Conservation (phyloP, 2,888 invertebrate genomes). For the Pristionchus exspectatus region DNA sequence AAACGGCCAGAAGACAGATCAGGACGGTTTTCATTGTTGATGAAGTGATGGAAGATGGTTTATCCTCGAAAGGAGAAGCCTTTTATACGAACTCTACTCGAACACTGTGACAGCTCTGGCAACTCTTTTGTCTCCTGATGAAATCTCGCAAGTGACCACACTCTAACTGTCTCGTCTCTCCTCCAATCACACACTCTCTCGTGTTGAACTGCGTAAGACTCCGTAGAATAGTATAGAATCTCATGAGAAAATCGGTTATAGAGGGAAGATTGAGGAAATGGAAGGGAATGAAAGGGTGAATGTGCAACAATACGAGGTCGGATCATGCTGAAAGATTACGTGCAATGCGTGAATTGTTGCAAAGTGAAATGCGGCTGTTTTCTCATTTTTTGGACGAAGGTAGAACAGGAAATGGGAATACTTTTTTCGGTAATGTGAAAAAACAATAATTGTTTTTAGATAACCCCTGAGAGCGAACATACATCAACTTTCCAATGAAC, state of each 20-base stretch:
- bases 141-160: neutral
- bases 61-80: neutral
- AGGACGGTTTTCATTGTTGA: conserved; percentile 16
- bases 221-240: conserved; percentile 3
- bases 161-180: conserved; percentile 13
- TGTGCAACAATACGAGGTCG: neutral
- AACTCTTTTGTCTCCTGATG: conserved; percentile 6
- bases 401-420: too few species aligned
- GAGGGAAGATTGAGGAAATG: neutral
- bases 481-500: too few species aligned
- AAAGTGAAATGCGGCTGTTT: too few species aligned
- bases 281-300: neutral
- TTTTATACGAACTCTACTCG: neutral
- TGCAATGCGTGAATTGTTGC: too few species aligned
- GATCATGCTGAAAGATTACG: too few species aligned
- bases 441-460: too few species aligned
- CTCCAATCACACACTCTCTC: neutral
- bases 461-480: too few species aligned
- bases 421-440: too few species aligned
- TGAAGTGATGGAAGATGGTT: neutral
- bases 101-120: neutral
- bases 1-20: conserved; percentile 13
- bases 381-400: too few species aligned
- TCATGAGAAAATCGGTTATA: neutral
- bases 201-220: neutral